Percentiles rank a stretch among this genome's conserved stretches.
Evolutionary conservation across 2,797 vertebrate species (phyloP).

Genomic region (Sebastes umbrosus): DNA sequence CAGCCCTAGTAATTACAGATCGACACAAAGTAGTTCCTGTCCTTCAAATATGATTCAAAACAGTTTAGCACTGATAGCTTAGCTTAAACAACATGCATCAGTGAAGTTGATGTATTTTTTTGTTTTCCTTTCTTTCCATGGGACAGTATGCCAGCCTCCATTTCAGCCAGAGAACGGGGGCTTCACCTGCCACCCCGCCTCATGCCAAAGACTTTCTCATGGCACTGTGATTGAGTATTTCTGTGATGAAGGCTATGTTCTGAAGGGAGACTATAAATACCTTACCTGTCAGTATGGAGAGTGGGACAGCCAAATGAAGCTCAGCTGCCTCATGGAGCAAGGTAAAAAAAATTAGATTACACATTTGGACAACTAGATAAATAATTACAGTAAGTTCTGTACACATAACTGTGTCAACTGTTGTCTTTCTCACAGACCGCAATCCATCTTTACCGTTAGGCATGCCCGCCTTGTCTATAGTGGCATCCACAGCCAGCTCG

Average conservation of each 20-base stretch:
- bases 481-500: slow-evolving; percentile 94
- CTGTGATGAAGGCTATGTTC: slow-evolving; percentile 89
- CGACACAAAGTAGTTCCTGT: neutral
- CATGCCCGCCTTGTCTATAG: slow-evolving; percentile 92
- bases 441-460: slow-evolving; percentile 85
- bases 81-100: neutral
- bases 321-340: slow-evolving; percentile 89
- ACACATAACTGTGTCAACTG: neutral
- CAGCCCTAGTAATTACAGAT: no score
- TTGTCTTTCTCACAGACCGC: slow-evolving; percentile 79
- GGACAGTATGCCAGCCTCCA: slow-evolving; percentile 88
- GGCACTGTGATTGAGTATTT: slow-evolving; percentile 92
- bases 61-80: neutral
- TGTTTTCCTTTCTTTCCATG: slow-evolving; percentile 15
- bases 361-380: neutral
- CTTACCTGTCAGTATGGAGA: slow-evolving; percentile 91
- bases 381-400: neutral
- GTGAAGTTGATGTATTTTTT: neutral
- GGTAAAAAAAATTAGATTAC: slow-evolving; percentile 67
- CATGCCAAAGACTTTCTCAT: slow-evolving; percentile 86
- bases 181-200: slow-evolving; percentile 90
- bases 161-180: slow-evolving; percentile 91
- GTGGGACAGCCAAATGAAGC: slow-evolving; percentile 90
- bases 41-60: neutral
- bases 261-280: slow-evolving; percentile 93